Evolutionary conservation across 1,140 invertebrate species (phyloP).

Genomic region (Metaphire vulgaris): DNA sequence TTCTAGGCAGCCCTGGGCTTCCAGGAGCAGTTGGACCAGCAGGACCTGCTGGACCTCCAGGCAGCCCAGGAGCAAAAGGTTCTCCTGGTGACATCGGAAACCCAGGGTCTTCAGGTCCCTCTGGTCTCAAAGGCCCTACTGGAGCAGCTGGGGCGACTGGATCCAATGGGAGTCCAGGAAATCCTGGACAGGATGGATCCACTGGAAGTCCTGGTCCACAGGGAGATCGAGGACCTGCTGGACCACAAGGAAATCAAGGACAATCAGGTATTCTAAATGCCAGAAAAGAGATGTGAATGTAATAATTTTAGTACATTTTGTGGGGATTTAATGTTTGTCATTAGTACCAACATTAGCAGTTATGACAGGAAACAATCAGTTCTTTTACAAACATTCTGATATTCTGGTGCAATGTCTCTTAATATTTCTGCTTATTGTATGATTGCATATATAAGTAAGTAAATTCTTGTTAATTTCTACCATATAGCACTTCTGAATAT

Average conservation of each 20-base stretch:
- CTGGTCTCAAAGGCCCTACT: conserved; percentile 10
- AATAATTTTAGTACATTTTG: no score
- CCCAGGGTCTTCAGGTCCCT: not conserved
- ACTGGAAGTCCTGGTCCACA: conserved; percentile 15
- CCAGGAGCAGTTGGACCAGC: conserved; percentile 7
- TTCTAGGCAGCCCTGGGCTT: conserved; percentile 3
- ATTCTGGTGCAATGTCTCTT: no score
- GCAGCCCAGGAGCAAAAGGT: conserved; percentile 7
- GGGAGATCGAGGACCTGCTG: conserved; percentile 20
- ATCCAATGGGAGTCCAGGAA: conserved; percentile 6
- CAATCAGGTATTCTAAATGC: conserved; percentile 13
- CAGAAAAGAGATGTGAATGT: no score
- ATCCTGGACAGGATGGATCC: conserved; percentile 9
- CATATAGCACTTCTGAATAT: no score
- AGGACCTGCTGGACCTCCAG: conserved; percentile 5
- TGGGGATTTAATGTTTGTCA: no score
- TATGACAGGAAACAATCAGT: no score
- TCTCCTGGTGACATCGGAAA: conserved; percentile 5
- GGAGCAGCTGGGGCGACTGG: conserved; percentile 9
- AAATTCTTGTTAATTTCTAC: no score
- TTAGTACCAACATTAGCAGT: no score
- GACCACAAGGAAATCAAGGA: conserved; percentile 20
- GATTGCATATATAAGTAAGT: no score
- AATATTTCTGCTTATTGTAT: no score
- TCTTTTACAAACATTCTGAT: no score